These are phyloP conservation scores for Chiloscyllium plagiosum DNA, from an alignment of 2,113 vertebrate species.

Conservation along the genomic window DNA sequence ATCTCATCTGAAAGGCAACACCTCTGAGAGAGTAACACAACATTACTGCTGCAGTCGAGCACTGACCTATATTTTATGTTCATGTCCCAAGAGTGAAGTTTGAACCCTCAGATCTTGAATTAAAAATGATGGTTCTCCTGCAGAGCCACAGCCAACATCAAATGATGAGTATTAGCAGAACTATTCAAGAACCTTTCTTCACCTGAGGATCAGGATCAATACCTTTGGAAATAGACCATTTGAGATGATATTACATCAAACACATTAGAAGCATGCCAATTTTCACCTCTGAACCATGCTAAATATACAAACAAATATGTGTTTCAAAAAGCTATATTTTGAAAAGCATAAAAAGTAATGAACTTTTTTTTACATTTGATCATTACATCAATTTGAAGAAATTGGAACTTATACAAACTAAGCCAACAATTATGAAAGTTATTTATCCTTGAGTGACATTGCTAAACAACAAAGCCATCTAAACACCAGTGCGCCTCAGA, in stretches of 20 bases:
- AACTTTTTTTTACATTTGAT: background rate
- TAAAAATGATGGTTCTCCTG: background rate
- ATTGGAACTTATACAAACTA: background rate
- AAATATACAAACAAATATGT: background rate
- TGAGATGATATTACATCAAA: background rate
- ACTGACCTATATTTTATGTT: background rate
- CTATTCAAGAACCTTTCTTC: background rate
- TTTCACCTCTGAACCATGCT: background rate
- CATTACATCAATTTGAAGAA: background rate
- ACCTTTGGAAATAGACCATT: background rate
- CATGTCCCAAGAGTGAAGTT: background rate
- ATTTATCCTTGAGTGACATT: background rate
- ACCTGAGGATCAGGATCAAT: background rate
- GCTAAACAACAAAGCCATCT: background rate
- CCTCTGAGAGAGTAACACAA: background rate
- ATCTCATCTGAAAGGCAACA: background rate
- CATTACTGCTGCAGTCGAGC: too few relatives aligned
- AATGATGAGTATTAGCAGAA: background rate
- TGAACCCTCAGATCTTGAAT: background rate
- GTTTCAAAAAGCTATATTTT: background rate
- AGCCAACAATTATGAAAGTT: background rate
- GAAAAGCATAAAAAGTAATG: background rate
- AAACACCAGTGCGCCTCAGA: background rate
- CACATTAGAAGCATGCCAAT: background rate
- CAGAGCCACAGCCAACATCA: background rate